Evolutionary conservation across 53 echinoderm and acorn worm genomes (phyloP).

Genomic region (Echinarachnius parma): DNA sequence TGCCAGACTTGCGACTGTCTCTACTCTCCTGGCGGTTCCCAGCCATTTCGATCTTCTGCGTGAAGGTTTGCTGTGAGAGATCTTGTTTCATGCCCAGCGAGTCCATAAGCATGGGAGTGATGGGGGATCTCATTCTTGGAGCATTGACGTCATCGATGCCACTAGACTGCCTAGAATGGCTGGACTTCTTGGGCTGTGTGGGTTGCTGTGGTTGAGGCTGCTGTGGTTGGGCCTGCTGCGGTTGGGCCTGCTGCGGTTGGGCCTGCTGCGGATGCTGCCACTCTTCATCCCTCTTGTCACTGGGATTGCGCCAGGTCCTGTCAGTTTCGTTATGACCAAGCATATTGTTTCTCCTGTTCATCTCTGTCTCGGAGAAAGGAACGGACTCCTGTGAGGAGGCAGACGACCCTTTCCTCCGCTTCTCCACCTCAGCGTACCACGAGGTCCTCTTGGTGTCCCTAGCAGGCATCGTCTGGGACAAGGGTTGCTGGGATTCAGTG

Average conservation of each 20-base stretch:
- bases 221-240: slow-evolving; percentile 14
- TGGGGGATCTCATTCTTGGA: slow-evolving; percentile 63
- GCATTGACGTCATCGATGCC: slow-evolving; percentile 49
- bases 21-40: slow-evolving; percentile 18
- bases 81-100: slow-evolving; percentile 46
- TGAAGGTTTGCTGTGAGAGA: slow-evolving; percentile 15
- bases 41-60: slow-evolving; percentile 25
- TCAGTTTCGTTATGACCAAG: slow-evolving; percentile 48
- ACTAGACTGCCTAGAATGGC: slow-evolving; percentile 38
- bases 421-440: slow-evolving; percentile 28
- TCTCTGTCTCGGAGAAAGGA: slow-evolving; percentile 37
- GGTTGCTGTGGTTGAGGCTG: slow-evolving; percentile 38
- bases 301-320: slow-evolving; percentile 76
- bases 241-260: not conserved
- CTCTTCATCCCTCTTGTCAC: slow-evolving; percentile 41
- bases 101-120: slow-evolving; percentile 58
- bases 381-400: slow-evolving; percentile 49
- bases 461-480: slow-evolving; percentile 17
- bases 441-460: not conserved
- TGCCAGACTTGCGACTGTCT: slow-evolving; percentile 23
- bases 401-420: slow-evolving; percentile 27
- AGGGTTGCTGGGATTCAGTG: not conserved
- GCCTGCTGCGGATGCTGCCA: slow-evolving; percentile 5
- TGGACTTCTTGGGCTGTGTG: slow-evolving; percentile 15
- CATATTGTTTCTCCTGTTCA: slow-evolving; percentile 46